These are phyloP conservation scores for Teleiodes luculella DNA, from an alignment of 2,888 invertebrate genomes.

Conservation along the genomic window DNA sequence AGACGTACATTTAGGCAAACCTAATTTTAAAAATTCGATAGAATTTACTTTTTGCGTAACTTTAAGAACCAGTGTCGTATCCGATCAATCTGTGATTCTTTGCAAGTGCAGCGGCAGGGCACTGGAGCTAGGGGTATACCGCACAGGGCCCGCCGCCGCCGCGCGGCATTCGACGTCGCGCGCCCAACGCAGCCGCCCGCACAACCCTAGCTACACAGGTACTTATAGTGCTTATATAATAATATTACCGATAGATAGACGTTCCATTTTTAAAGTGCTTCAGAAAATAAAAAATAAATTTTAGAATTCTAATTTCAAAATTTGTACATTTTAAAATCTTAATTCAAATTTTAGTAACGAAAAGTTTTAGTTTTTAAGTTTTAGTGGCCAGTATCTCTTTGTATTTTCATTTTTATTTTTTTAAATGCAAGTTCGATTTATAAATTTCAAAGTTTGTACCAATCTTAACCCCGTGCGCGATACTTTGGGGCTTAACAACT, in stretches of 20 bases:
- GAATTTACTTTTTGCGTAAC: constrained; percentile 28
- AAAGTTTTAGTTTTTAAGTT: neutral
- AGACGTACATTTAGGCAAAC: no score
- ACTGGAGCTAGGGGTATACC: constrained; percentile 22
- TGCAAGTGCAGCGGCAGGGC: constrained; percentile 48
- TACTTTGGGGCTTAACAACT: constrained; percentile 5
- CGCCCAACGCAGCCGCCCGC: constrained; percentile 12
- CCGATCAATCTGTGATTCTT: constrained; percentile 54
- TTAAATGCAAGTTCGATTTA: neutral
- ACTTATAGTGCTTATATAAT: neutral
- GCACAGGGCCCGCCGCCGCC: constrained; percentile 35
- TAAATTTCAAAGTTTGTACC: neutral
- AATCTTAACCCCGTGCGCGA: constrained; percentile 1
- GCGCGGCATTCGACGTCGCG: constrained; percentile 26
- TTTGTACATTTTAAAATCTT: neutral
- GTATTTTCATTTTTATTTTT: neutral
- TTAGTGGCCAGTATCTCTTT: neutral
- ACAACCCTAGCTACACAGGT: constrained; percentile 9
- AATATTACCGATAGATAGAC: neutral
- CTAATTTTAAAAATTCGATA: no score
- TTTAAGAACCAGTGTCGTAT: constrained; percentile 27
- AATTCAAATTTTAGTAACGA: neutral
- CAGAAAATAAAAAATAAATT: neutral
- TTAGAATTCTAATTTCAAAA: neutral
- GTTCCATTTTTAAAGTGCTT: neutral